Evolutionary conservation across 1,140 invertebrate species (phyloP).

Genomic region (Dryas iulia): DNA sequence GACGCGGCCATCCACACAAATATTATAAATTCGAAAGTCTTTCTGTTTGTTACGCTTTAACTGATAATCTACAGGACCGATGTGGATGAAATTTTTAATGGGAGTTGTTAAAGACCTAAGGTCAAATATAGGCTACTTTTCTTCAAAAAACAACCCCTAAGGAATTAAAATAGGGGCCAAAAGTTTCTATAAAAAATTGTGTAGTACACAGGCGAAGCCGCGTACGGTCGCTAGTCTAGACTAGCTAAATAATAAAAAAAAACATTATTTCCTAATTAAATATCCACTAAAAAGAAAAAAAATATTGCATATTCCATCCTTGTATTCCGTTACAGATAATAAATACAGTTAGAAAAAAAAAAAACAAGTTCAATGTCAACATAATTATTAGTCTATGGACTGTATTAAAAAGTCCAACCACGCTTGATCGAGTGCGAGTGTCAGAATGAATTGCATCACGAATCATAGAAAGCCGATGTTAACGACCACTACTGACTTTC

Average conservation of each 20-base stretch:
- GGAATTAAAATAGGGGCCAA: no score
- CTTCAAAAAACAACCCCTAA: no score
- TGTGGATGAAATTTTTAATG: no score
- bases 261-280: neutral
- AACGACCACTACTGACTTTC: conserved; percentile 11
- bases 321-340: neutral
- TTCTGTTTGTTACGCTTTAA: no score
- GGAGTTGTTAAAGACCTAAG: no score
- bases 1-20: no score
- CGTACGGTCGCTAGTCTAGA: no score
- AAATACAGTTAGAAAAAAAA: conserved; percentile 3
- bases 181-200: no score
- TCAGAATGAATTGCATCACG: conserved; percentile 14
- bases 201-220: no score
- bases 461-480: conserved; percentile 16
- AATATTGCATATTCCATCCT: neutral
- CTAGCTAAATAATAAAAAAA: neutral
- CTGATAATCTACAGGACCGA: no score
- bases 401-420: neutral
- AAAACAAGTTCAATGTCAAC: conserved; percentile 21
- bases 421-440: conserved; percentile 10
- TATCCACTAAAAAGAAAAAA: neutral
- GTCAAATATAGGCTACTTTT: no score
- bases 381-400: neutral
- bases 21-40: no score